phyloP scores from a whole-genome alignment of 2,113 vertebrate species.

The Syngnathus floridae region DNA sequence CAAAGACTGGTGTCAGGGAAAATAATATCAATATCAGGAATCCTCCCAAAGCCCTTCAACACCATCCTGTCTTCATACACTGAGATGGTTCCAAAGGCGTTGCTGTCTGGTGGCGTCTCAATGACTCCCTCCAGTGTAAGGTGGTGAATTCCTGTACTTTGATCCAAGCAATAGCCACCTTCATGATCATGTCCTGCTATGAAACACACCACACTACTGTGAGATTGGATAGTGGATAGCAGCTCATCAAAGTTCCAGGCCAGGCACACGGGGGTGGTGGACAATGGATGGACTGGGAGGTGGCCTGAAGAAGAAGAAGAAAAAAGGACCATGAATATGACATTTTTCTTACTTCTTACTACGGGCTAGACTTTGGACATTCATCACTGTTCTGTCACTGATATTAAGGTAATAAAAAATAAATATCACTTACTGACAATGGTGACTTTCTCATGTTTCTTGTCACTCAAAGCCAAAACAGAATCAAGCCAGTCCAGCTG shows the following conservation, averaged over 20 bases:
- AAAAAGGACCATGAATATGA: neutral
- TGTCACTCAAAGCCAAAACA: slow-evolving; percentile 77
- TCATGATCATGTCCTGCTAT: slow-evolving; percentile 87
- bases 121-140: slow-evolving; percentile 83
- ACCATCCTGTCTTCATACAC: slow-evolving; percentile 84
- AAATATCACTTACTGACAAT: slow-evolving; percentile 77
- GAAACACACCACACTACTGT: slow-evolving; percentile 81
- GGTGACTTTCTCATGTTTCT: slow-evolving; percentile 78
- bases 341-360: no score
- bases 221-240: slow-evolving; percentile 72
- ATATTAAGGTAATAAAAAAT: neutral
- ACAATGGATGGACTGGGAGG: slow-evolving; percentile 79
- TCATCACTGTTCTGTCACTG: neutral
- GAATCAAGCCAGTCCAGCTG: slow-evolving; percentile 84
- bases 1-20: slow-evolving; percentile 15
- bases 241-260: slow-evolving; percentile 84
- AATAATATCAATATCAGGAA: slow-evolving; percentile 73
- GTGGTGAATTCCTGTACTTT: slow-evolving; percentile 78
- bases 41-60: slow-evolving; percentile 80
- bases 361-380: no score
- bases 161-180: slow-evolving; percentile 76
- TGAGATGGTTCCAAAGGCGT: slow-evolving; percentile 80
- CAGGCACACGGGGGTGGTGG: slow-evolving; percentile 72
- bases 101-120: slow-evolving; percentile 78
- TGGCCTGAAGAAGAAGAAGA: slow-evolving; percentile 72